These are phyloP conservation scores for Pyrgilauda ruficollis DNA, from an alignment of 2,113 vertebrate genomes.

Conservation along the genomic window DNA sequence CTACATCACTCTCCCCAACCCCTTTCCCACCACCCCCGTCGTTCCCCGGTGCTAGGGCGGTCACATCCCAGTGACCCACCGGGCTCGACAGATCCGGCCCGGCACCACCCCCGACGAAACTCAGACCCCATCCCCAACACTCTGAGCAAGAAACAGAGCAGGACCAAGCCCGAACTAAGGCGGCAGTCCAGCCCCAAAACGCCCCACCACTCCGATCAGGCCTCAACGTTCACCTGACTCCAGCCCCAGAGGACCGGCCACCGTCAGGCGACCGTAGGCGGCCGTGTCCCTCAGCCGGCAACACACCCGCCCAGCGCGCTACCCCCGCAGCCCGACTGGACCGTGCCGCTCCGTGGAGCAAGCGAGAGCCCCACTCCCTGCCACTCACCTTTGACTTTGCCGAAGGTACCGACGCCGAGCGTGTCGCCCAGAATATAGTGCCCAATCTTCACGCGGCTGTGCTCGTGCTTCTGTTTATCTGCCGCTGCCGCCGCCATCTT, in stretches of 20 bases:
- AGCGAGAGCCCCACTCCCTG: background rate
- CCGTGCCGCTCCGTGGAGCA: background rate
- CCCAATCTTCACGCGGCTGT: slow-evolving; percentile 94
- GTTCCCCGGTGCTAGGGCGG: background rate
- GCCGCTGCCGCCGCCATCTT: slow-evolving; percentile 88
- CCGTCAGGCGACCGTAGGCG: background rate
- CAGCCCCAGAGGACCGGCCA: background rate
- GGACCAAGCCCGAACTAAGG: too few relatives aligned
- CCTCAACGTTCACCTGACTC: background rate
- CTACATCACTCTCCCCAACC: background rate
- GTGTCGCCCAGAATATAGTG: slow-evolving; percentile 94
- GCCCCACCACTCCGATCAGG: background rate
- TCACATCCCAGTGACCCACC: background rate
- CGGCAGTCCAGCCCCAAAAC: background rate
- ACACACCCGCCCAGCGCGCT: background rate
- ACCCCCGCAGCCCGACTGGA: background rate
- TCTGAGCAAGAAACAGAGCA: background rate
- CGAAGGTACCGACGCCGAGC: slow-evolving; percentile 95
- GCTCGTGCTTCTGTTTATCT: slow-evolving; percentile 91
- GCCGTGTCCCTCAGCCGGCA: background rate
- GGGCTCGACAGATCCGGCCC: background rate
- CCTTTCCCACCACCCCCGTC: background rate
- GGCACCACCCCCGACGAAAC: background rate
- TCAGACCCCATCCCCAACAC: background rate
- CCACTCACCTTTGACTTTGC: slow-evolving; percentile 93